Evolutionary conservation across 1,140 invertebrate genomes (phyloP).

Genomic region (Temnothorax nylanderi): DNA sequence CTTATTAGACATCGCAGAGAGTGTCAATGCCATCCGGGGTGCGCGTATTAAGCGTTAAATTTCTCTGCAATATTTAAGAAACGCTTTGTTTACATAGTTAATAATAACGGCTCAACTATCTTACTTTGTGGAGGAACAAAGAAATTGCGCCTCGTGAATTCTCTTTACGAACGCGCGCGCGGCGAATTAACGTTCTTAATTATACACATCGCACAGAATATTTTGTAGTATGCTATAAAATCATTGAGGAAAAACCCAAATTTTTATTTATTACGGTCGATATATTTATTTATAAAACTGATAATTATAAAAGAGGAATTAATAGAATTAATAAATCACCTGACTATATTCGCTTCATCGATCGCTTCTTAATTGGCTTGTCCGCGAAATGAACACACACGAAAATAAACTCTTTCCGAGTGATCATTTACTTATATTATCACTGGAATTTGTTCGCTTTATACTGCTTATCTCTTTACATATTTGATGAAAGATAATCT

Average conservation of each 20-base stretch:
- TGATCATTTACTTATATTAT: slow-evolving; percentile 1
- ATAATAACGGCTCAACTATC: not conserved
- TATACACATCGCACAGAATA: not conserved
- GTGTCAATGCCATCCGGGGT: not conserved
- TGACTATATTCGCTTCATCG: not conserved
- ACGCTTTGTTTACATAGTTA: not conserved
- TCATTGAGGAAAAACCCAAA: not conserved
- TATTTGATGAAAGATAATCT: slow-evolving; percentile 1
- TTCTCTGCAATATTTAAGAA: not conserved
- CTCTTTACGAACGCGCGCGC: not conserved
- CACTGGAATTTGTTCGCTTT: not conserved
- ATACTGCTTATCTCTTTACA: not conserved
- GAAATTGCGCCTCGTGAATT: not conserved
- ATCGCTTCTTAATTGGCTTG: slow-evolving; percentile 19
- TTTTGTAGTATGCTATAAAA: not conserved
- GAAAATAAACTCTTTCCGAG: not conserved
- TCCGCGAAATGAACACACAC: not conserved
- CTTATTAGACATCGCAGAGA: not conserved
- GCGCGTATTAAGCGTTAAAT: not conserved
- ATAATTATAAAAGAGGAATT: not conserved
- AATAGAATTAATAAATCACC: not conserved
- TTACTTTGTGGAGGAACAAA: not conserved
- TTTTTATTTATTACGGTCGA: not conserved
- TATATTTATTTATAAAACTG: not conserved
- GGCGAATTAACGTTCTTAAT: not conserved